Base-by-base conservation (phyloP, 2,888 invertebrate species). In the Caenorhabditis zanzibari region DNA sequence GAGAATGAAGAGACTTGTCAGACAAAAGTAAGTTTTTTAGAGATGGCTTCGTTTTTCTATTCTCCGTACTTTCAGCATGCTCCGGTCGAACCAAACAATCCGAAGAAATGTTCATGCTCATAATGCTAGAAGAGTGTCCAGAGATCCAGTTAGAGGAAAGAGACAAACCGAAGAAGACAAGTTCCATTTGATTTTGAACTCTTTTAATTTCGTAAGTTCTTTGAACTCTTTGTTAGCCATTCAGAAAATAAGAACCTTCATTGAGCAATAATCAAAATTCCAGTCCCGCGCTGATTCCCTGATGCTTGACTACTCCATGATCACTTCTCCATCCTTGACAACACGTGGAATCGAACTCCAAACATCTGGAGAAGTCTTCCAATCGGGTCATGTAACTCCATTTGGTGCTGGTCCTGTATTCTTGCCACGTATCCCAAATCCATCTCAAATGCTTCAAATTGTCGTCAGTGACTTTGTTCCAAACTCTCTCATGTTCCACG, bases 401-500 rank as follows among this genome's bases (percentile, higher is more conserved):
- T 89, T 89, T 63, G 88, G 87, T 35, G 85, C 89, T 5, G 82
- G 81, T 16, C 72, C 85, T 6, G 54, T 87, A 12, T 73, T 82
- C 41, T 56, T 86, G 10, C 85, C 88, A 5, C 69, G 38, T 1
- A 10, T 47, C 52, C 47, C 76, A 1, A 59, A 80, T 12, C 72
- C 41, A 59, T 28, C 75, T 12, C 79, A 69, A 59, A 86, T 86
- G 86, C 85, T 88, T 12, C 86, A 90, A 82, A 89, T 90, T 47
- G 85, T 86, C 14, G 89, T 91, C 26, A 89, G 90, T 63, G 91
- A 91, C 69, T 91, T 88, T 71, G 90, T 91, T 38, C 89, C 90
- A 9, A 91, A 91, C 69, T 86, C 90, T 7, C 72, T 91, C 4
- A 87, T 91, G 88, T 91, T 89, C 81, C 91, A 91, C 63, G 91